Conservation (phyloP, 2,888 invertebrate species). For the Ectropis crepuscularia region DNA sequence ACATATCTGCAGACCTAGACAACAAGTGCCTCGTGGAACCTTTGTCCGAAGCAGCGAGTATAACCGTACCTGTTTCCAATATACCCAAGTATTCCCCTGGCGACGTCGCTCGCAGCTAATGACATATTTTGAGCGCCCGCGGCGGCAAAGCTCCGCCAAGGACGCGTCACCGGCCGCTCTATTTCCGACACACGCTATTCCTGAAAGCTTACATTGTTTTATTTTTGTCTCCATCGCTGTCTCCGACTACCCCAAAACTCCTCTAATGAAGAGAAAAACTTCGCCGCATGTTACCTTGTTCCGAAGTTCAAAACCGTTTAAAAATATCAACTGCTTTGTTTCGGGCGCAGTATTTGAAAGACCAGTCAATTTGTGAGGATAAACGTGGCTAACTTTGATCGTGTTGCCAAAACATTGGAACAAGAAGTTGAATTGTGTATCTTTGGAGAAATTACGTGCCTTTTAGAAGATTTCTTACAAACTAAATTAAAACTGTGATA, state of each 20-base stretch:
- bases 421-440: constrained; percentile 33
- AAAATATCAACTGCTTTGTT: constrained; percentile 35
- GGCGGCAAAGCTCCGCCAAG: constrained; percentile 60
- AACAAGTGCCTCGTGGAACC: neutral
- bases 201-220: constrained; percentile 82
- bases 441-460: constrained; percentile 13
- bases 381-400: constrained; percentile 49
- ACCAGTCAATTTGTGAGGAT: constrained; percentile 38
- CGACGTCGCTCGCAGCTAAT: constrained; percentile 59
- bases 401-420: constrained; percentile 47
- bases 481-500: neutral
- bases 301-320: constrained; percentile 36
- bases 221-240: constrained; percentile 71
- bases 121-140: constrained; percentile 70
- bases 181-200: constrained; percentile 76
- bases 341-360: constrained; percentile 41
- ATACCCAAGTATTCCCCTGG: constrained; percentile 43
- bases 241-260: constrained; percentile 40
- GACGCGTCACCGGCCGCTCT: constrained; percentile 70
- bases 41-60: neutral
- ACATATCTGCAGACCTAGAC: neutral
- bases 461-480: neutral
- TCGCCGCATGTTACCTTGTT: constrained; percentile 22
- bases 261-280: constrained; percentile 25
- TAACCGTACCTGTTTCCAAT: constrained; percentile 36